Base-by-base conservation (phyloP, 2,797 vertebrate genomes). In the Pseudopleuronectes americanus region DNA sequence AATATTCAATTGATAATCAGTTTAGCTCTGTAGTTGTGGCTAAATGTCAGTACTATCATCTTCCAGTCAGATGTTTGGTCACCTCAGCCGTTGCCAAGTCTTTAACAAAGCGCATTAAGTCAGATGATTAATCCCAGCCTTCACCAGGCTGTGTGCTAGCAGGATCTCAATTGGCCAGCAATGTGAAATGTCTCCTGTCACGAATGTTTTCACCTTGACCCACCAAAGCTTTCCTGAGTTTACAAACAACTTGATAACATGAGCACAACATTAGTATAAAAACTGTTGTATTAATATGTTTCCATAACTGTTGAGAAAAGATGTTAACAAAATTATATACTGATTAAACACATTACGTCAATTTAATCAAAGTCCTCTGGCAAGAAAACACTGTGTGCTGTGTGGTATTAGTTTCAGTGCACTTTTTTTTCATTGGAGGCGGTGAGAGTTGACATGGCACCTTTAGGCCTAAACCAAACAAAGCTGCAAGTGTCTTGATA, bases 51-150 rank as follows among this genome's bases (percentile, higher is more conserved):
- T 55, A 70, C 64, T 43, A 81, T 66, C 68, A 71, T 86, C 73
- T 83, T 76, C 76, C 69, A 64, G 80, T 85, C 77, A 83, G 79
- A 82, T 91, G 82, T 92, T 90, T 91, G 84, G 82, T 90, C 86
- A 88, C 77, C 72, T 68, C 45, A 41, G 33, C 67, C 55, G 0
- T 49, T 83, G 92, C 90, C 90, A 93, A 90, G 68, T 82, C 54
- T 84, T 85, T 71, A 90, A 90, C 83, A 91, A 84, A 74, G 68
- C 87, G 70, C 84, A 89, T 91, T 88, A 89, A 86, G 56, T 54
- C 21, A 56, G 68, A 88, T 90, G 77, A 91, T 89, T 91, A 80
- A 83, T 87, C 85, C 81, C 77, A 85, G 87, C 36, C 76, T 57
- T 88, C 84, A 81, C 76, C 68, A 71, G 73, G 63, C 77, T 81